Percentiles rank a stretch among this genome's conserved stretches.
Conservation (phyloP, 2,888 invertebrate genomes). For the Dasypolia templi region DNA sequence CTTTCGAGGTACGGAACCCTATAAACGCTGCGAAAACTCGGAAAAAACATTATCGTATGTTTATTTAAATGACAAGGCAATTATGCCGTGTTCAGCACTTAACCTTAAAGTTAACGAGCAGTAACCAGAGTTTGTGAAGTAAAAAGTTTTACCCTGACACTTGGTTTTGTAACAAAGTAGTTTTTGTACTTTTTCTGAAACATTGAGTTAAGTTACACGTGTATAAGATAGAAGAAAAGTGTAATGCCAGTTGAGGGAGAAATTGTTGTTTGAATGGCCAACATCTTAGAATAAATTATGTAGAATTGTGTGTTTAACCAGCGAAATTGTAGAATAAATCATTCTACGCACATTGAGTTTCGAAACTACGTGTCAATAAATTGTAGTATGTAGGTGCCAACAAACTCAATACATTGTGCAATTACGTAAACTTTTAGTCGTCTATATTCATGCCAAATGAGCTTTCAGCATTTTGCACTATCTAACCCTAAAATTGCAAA, state of each 20-base stretch:
- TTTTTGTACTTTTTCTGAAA: slow-evolving; percentile 13
- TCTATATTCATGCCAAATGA: slow-evolving; percentile 2
- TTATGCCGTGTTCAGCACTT: slow-evolving; percentile 30
- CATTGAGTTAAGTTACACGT: slow-evolving; percentile 10
- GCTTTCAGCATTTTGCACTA: slow-evolving; percentile 5
- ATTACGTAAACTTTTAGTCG: background rate
- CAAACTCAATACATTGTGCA: background rate
- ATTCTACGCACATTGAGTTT: background rate
- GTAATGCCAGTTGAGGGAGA: background rate
- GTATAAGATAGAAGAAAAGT: slow-evolving; percentile 24
- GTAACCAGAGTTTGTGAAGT: slow-evolving; percentile 41
- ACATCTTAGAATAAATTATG: background rate
- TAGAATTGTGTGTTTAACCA: background rate
- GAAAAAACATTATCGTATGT: background rate
- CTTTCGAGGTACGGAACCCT: no score
- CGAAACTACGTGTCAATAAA: background rate
- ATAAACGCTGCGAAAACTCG: background rate
- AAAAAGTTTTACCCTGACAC: slow-evolving; percentile 36
- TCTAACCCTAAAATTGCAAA: background rate
- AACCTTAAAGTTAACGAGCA: slow-evolving; percentile 49
- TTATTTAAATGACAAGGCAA: slow-evolving; percentile 31
- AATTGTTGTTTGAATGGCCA: background rate
- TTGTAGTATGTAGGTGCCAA: background rate
- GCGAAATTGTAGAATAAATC: background rate
- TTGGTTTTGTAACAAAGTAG: slow-evolving; percentile 34